Base-by-base conservation (phyloP, 2,888 invertebrate genomes). In the Cryptophagus acutangulus region DNA sequence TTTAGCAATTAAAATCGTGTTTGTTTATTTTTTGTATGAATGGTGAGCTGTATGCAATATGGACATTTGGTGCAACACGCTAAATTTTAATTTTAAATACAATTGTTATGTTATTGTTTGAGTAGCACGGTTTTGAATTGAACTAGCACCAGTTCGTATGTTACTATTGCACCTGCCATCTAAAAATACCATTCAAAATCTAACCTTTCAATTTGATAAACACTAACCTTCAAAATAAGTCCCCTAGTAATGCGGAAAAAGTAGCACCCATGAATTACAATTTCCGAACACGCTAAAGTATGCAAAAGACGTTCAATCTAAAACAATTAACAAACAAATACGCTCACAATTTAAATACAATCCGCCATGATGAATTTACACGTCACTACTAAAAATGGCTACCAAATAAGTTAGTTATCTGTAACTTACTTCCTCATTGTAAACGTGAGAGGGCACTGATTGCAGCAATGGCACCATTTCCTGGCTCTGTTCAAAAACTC, bases 191-290 rank as follows among this genome's bases (percentile, higher is more conserved):
- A 6, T 5, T 20, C 6, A 20, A 6, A 20, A 20, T 20, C 9
- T 20, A 20, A 20, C 9, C 9, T 20, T 20, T 6, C 6, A 9
- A 6, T 6, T 9, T 20, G 9, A 20, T 20, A 6, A 9, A 6
- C 5, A 20, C 20, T 6, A 5, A 20, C 20, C 20, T 26, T 26
- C 26, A 26, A 8, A 26, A 26, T 26, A n/a, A 26, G 26, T 4
- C 26, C n/a, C n/a, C 12, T 26, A 4, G n/a, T 26, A 4, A 26
- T 13, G 3, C 3, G 3, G 26, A 26, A 26, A 3, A 26, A 26
- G 9, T 26, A 12, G n/a, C 26, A 13, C n/a, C 26, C 26, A 26
- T 26, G n/a, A 12, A 26, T 12, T 26, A 13, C 26, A n/a, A 26
- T 3, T 6, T 26, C n/a, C n/a, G n/a, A 12, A n/a, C 3, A 26